Evolutionary conservation across 2,797 vertebrate genomes (phyloP).

Genomic region (Cossypha dichroa): DNA sequence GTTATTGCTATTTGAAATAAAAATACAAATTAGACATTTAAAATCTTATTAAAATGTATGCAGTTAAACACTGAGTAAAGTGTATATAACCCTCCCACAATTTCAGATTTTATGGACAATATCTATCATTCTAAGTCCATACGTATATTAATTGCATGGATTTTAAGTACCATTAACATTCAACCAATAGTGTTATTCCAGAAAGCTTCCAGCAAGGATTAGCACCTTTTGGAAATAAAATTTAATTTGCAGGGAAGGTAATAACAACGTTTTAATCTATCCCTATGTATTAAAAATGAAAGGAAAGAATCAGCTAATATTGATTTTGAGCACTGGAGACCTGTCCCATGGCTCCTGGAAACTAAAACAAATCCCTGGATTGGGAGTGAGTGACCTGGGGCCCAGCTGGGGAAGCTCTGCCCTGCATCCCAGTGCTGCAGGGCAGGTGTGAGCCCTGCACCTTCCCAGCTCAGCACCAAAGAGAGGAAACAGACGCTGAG

Average conservation of each 20-base stretch:
- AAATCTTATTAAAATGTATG: conserved; percentile 51
- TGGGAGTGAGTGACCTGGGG: not conserved
- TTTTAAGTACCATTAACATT: conserved; percentile 53
- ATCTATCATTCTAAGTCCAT: conserved; percentile 34
- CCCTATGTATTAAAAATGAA: conserved; percentile 15
- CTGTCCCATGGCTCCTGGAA: not conserved
- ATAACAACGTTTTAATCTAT: conserved; percentile 18
- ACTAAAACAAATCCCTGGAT: not conserved
- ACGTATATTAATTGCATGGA: conserved; percentile 57
- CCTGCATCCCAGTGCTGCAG: not conserved
- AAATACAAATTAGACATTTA: not conserved
- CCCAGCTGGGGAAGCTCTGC: not conserved
- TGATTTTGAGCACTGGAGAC: not conserved
- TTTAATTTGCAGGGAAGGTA: conserved; percentile 46
- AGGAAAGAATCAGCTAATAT: not conserved
- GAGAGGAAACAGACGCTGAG: not conserved
- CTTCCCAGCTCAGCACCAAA: not conserved
- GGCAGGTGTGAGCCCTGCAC: not conserved
- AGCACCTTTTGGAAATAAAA: conserved; percentile 47
- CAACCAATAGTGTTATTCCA: conserved; percentile 42
- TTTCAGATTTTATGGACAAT: conserved; percentile 48
- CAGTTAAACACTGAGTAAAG: not conserved
- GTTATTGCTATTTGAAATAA: conserved; percentile 35
- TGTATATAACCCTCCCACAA: not conserved
- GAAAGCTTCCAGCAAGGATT: conserved; percentile 58